These are phyloP conservation scores for Chlamydotis undulata DNA, from an alignment of 2,113 vertebrate species.

Conservation along the genomic window DNA sequence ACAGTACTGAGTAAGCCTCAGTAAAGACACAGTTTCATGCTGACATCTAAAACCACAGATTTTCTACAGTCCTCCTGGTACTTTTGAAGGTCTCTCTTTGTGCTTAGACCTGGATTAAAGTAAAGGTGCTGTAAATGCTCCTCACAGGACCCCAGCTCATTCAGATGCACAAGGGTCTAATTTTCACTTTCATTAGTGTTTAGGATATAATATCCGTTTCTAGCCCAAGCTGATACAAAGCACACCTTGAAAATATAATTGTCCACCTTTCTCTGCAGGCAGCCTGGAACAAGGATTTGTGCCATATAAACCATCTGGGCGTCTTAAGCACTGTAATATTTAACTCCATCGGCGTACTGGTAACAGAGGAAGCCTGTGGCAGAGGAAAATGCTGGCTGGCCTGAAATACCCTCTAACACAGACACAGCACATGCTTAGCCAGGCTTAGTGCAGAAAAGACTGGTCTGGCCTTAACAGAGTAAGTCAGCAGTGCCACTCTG, in stretches of 20 bases:
- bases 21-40: not conserved
- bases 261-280: not conserved
- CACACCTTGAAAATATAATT: not conserved
- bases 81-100: not conserved
- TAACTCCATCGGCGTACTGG: fast-evolving
- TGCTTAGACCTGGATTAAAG: not conserved
- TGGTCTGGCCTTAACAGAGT: not conserved
- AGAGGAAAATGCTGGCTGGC: not conserved
- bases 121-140: not conserved
- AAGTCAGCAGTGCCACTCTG: not conserved
- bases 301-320: not conserved
- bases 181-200: not conserved
- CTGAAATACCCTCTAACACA: not conserved
- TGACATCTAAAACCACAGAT: not conserved
- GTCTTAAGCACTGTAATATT: not conserved
- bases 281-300: not conserved
- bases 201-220: not conserved
- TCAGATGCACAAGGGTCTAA: not conserved
- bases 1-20: not conserved
- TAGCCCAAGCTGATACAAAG: not conserved
- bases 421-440: not conserved
- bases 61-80: not conserved
- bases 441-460: not conserved
- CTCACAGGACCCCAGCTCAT: not conserved
- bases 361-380: not conserved